Base-by-base conservation (phyloP, 2,797 vertebrate species). In the Pteropus rufus region DNA sequence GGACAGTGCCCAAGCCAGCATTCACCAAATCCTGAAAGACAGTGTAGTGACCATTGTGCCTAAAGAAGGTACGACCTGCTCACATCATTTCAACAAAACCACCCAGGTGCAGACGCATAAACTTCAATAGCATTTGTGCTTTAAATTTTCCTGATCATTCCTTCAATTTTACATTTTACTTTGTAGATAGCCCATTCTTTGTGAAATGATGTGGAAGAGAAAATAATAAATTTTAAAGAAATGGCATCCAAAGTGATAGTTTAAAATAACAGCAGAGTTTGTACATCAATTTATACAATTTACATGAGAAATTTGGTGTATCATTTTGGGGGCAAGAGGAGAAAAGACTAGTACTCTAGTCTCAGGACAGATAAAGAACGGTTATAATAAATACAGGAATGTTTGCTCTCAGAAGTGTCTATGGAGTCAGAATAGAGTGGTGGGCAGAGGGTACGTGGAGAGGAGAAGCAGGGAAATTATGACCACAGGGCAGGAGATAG, bases 11-110 rank as follows among this genome's bases (percentile, higher is more conserved):
- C 15, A 7, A 29, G 39, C 2, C 11, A 18, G 14, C 10, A 5
- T 12, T 5, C 11, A 7, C 10, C 9, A 29, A 1, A 11, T 24
- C 46, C 49, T 4, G 1, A 31, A 67, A 54, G 31, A 4, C 8
- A 26, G 18, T 0, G 0, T 0, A 1, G 23, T 3, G 7, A 11
- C 23, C 0, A 5, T 29, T 4, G 0, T 15, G 18, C n/a, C 67
- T 8, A 1, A 34, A 39, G 49, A n/a, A 49, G 29, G 2, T 5
- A 2, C 10, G 2, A 0, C 36, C 39, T 52, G 18, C 14, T 29
- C 73, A 39, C 10, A 11, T 64, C 49, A 16, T 49, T n/a, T 12
- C 7, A 49, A 31, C 31, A 46, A 9, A 39, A 6, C 2, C 26
- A 19, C 29, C 62, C 44, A 34, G 12, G 34, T 10, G 12, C 5